A percentile compares a stretch with the other conserved stretches of the same genome.
Conservation (phyloP, 2,113 vertebrate species). For the Tursiops truncatus region DNA sequence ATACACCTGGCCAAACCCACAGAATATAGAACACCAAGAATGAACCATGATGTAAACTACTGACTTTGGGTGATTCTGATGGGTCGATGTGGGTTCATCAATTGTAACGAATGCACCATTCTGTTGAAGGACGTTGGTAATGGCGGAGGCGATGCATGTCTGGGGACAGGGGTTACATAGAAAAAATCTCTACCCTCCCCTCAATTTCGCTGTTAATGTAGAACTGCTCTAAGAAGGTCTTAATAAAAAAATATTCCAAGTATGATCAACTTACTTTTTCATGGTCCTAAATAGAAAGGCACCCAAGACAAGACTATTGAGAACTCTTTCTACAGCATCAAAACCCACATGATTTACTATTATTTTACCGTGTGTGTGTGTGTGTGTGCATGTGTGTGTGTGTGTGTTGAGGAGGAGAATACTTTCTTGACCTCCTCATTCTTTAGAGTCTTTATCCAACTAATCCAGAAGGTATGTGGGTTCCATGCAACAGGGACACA, state of each 20-base stretch:
- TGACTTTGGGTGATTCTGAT: background rate
- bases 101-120: background rate
- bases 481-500: background rate
- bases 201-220: background rate
- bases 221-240: background rate
- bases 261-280: background rate
- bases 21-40: background rate
- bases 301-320: background rate
- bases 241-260: background rate
- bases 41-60: background rate
- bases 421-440: background rate
- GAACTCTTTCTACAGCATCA: background rate
- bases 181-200: background rate
- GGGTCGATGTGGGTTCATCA: background rate
- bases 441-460: background rate
- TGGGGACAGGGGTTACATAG: fast-evolving
- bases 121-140: background rate
- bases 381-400: background rate
- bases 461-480: background rate
- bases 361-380: background rate
- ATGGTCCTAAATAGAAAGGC: background rate
- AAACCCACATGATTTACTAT: background rate
- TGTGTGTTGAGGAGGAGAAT: background rate
- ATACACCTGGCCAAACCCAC: background rate
- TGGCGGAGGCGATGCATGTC: background rate